Conservation (phyloP, 2,888 invertebrate species). For the Sepioteuthis lessoniana region DNA sequence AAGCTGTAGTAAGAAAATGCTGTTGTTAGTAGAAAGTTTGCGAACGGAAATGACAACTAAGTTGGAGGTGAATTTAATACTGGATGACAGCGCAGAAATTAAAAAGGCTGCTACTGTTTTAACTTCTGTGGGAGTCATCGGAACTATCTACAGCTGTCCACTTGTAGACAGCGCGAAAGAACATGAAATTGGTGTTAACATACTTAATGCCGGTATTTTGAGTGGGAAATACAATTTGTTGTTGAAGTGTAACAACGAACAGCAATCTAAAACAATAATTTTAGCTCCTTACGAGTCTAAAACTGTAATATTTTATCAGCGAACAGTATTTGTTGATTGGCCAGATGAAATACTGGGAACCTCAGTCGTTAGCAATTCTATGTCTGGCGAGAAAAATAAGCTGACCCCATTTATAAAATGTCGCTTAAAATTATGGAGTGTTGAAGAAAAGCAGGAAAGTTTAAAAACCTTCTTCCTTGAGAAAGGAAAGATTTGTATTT, state of each 20-base stretch:
- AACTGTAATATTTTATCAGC: slow-evolving; percentile 16
- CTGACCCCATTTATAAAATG: background rate
- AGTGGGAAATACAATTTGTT: background rate
- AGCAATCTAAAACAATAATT: background rate
- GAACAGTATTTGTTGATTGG: background rate
- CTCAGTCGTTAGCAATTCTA: background rate
- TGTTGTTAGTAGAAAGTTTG: background rate
- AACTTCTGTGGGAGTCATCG: background rate
- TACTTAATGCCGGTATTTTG: background rate
- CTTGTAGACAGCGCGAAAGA: background rate
- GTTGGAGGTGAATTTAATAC: background rate
- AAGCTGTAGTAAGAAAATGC: background rate
- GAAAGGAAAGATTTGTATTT: background rate
- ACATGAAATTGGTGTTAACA: background rate
- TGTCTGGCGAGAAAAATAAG: background rate
- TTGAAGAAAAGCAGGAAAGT: background rate
- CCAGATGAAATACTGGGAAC: background rate
- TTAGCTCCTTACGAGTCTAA: background rate
- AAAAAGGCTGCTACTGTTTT: background rate
- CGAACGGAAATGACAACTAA: background rate
- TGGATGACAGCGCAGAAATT: background rate
- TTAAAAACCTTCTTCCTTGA: background rate
- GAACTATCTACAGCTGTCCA: slow-evolving; percentile 13
- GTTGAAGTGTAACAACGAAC: background rate
- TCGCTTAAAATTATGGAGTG: background rate